Base-by-base conservation (phyloP, 2,113 vertebrate genomes). In the Manacus vitellinus region DNA sequence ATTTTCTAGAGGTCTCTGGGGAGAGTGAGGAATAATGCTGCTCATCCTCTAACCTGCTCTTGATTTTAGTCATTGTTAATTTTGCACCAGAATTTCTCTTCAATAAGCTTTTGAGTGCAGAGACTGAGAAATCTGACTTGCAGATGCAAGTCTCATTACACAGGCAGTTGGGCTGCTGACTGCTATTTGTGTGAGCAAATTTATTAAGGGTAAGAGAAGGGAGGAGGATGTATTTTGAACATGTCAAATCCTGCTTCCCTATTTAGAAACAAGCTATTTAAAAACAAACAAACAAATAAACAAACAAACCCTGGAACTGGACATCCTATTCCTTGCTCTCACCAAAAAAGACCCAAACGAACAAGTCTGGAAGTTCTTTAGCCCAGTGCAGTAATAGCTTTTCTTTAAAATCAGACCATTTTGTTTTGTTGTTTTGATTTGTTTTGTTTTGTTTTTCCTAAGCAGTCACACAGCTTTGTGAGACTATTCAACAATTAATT, bases 401-500 rank as follows among this genome's bases (percentile, higher is more conserved):
- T 80, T 65, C 68, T 84, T 87, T 59, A 85, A 79, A 91, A 96
- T 23, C 5, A 77, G 68, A 55, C 6, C 13, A 41, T 67, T 86
- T 33, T 44, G 24, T 51, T 62, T n/a, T 58, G 12, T 31, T 41
- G 20, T 75, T 25, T 77, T 62, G 7, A 23, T 51, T 25, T 35
- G 8, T 9, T 35, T 24, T 67, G 73, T 77, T 25, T 75, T 70
- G 9, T 88, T 89, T 82, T 37, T 12, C 65, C 49, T 80, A 59
- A 67, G 67, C 84, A 88, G 33, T 88, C 46, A 39, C 61, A 89
- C 33, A 82, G 85, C 58, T 92, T 91, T 77, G 25, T 67, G 94
- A 96, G 66, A 90, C 86, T 91, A 87, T 72, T 83, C 77, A 74
- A 61, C 90, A 93, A 91, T 94, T 94, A 97, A 93, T 96, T 96